Evolutionary conservation across 2,797 vertebrate species (phyloP), one percentile per base, ranked within the genome.

Genomic region (Numenius phaeopus): DNA sequence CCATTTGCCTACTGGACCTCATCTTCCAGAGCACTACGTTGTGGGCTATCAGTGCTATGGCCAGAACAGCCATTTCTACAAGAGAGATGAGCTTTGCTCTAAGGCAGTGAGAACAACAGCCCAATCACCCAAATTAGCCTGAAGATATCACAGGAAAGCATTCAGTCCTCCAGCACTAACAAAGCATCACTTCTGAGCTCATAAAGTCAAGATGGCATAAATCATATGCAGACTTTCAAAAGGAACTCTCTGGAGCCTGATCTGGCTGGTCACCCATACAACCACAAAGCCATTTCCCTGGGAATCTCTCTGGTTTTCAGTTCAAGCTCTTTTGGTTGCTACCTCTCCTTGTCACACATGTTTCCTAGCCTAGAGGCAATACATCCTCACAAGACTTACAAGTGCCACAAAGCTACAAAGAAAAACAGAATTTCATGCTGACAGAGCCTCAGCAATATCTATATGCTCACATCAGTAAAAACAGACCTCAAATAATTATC

Each of bases 331-430:
- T 32, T 11, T 58, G 47, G 46, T 80, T 39, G 55, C 37, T 37
- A 13, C 37, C 67, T 66, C 79, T 86, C 62, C 32, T 37, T 52
- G n/a, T 77, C 57, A 52, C 4, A 37, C 1, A 2, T 16, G 5
- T 20, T 59, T 47, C 62, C 79, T 47, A 86, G 82, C 83, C 93
- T 26, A 50, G 61, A 93, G 85, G 85, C 54, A 89, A 82, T 26
- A 65, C 46, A 84, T 37, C 70, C 50, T 89, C 83, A 39, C 29
- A 76, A 76, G 67, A 50, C 30, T 78, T 69, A 24, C 1, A 57
- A 47, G 62, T 76, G 40, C 59, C 10, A 20, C 50, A 93, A 65
- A 95, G 81, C 91, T 83, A 86, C 69, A 87, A 88, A 90, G 49
- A 22, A 57, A 73, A 84, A 86, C 30, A 40, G 62, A 72, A 91